These are phyloP conservation scores for Darwinula stevensoni DNA, from an alignment of 2,888 invertebrate genomes.

Conservation along the genomic window DNA sequence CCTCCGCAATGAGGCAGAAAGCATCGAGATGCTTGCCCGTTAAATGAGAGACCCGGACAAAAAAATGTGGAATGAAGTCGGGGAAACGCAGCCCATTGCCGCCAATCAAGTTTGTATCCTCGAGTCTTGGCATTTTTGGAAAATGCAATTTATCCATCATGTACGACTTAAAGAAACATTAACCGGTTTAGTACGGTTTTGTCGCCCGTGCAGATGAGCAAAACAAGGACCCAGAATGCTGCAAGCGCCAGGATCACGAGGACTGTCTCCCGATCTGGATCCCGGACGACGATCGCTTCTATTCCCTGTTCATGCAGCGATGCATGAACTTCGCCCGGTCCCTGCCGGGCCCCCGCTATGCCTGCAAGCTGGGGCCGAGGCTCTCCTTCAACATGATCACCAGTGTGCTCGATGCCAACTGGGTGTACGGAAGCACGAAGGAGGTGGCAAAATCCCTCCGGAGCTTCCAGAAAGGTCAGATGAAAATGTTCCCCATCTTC, in stretches of 20 bases:
- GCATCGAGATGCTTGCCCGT: no score
- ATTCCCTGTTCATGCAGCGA: slow-evolving; percentile 25
- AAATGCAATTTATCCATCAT: no score
- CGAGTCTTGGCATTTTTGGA: no score
- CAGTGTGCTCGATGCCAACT: slow-evolving; percentile 45
- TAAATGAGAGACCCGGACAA: no score
- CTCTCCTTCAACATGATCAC: slow-evolving; percentile 48
- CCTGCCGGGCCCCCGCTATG: slow-evolving; percentile 33
- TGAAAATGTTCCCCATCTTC: slow-evolving; percentile 24
- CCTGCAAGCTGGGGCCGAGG: slow-evolving; percentile 23
- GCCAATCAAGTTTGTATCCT: no score
- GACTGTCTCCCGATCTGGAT: slow-evolving; percentile 40
- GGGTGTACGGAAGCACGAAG: slow-evolving; percentile 39
- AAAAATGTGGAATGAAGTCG: no score
- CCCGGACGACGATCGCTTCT: slow-evolving; percentile 29
- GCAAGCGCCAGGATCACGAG: slow-evolving; percentile 14
- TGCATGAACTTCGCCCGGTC: slow-evolving; percentile 59
- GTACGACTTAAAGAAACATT: no score
- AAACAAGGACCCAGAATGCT: no score
- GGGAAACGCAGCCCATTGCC: no score
- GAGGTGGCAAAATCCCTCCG: slow-evolving; percentile 29
- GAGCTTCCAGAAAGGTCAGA: slow-evolving; percentile 27
- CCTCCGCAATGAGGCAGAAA: no score
- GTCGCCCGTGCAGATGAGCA: no score
- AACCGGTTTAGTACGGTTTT: no score